phyloP scores from a whole-genome alignment of 2,888 invertebrate genomes.

The Leptinotarsa rubiginosa region DNA sequence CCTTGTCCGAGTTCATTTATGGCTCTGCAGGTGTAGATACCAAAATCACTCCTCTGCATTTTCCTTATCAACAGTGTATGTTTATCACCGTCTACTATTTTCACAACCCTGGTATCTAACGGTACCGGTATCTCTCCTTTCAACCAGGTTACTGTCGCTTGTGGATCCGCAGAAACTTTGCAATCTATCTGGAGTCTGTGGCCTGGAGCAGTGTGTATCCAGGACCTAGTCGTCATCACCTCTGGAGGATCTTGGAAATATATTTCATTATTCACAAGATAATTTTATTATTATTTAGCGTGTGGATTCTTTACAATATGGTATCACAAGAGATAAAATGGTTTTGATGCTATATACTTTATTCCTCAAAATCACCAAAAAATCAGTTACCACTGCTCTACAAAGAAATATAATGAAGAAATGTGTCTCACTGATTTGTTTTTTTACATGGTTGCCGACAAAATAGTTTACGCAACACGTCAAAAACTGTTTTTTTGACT shows the following conservation, averaged over 20 bases:
- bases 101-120: slow-evolving; percentile 65
- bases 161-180: slow-evolving; percentile 76
- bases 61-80: slow-evolving; percentile 78
- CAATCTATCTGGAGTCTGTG: slow-evolving; percentile 79
- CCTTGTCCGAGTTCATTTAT: slow-evolving; percentile 80
- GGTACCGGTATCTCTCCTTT: slow-evolving; percentile 72
- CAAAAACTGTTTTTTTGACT: no score
- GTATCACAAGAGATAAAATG: no score
- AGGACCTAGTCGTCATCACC: slow-evolving; percentile 73
- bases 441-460: no score
- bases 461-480: no score
- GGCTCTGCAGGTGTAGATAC: slow-evolving; percentile 83
- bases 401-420: no score
- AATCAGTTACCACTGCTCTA: no score
- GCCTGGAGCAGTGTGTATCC: slow-evolving; percentile 81
- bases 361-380: no score
- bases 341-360: no score
- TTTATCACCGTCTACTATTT: slow-evolving; percentile 67
- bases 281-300: no score
- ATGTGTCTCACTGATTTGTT: no score
- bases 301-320: no score
- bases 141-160: slow-evolving; percentile 76
- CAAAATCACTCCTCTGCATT: slow-evolving; percentile 78
- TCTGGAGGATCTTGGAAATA: slow-evolving; percentile 77
- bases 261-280: background rate